A percentile compares a stretch with the other conserved stretches of the same genome.
phyloP scores from a whole-genome alignment of 2,888 invertebrate genomes.

The Ophion slaviceki region DNA sequence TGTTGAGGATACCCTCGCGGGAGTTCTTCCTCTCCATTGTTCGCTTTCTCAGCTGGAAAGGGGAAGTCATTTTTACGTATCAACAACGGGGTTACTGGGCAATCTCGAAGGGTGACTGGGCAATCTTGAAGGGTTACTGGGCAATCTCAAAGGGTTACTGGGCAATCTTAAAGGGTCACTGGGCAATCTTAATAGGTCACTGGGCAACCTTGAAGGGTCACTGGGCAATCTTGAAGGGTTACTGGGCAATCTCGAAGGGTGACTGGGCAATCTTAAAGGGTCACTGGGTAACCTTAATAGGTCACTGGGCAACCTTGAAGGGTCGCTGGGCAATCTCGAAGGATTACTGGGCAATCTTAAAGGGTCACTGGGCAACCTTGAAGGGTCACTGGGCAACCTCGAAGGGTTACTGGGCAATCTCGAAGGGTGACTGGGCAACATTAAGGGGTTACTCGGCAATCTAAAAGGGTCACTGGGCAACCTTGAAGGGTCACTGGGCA shows the following conservation, averaged over 20 bases:
- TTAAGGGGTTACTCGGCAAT: too few relatives aligned
- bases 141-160: background rate
- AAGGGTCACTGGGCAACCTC: background rate
- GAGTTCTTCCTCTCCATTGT: slow-evolving; percentile 94
- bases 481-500: background rate
- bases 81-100: background rate
- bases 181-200: background rate
- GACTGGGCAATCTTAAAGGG: background rate
- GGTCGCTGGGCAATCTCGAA: background rate
- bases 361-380: background rate
- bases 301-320: background rate
- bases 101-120: background rate
- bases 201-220: background rate
- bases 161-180: background rate
- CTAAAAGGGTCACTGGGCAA: background rate
- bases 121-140: background rate
- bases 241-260: background rate
- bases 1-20: slow-evolving; percentile 90
- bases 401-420: background rate
- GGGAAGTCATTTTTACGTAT: background rate
- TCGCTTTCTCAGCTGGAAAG: slow-evolving; percentile 90
- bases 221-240: background rate
- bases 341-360: background rate
- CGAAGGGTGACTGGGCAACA: background rate
- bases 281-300: background rate